Conservation (phyloP, 2,888 invertebrate species). For the Xestia sexstrigata region DNA sequence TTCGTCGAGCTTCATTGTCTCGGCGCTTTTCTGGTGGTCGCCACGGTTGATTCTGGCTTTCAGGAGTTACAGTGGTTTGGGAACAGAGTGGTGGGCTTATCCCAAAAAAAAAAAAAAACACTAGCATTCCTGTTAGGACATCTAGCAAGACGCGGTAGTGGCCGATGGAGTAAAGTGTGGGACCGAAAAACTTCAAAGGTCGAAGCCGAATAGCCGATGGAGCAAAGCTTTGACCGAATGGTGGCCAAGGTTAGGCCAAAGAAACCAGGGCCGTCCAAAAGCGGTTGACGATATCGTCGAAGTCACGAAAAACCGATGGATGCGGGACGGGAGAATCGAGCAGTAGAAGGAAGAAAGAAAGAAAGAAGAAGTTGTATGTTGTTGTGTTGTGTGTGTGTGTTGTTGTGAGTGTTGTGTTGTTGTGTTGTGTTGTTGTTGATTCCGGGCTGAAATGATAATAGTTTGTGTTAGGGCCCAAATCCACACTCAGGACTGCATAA, state of each 20-base stretch:
- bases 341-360: too few species aligned
- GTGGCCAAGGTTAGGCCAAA: background rate
- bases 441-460: background rate
- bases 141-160: background rate
- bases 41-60: too few species aligned
- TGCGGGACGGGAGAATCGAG: background rate
- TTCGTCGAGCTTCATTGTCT: too few species aligned
- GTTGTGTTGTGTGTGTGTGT: too few species aligned
- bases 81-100: too few species aligned
- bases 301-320: background rate
- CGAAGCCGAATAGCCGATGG: background rate
- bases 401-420: too few species aligned
- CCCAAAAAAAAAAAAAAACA: too few species aligned
- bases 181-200: too few species aligned
- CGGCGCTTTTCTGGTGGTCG: too few species aligned
- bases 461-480: background rate
- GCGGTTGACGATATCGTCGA: background rate
- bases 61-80: too few species aligned
- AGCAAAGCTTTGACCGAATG: background rate
- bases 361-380: too few species aligned
- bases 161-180: background rate
- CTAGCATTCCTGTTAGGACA: background rate
- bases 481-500: background rate
- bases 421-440: too few species aligned
- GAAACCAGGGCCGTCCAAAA: background rate